Evolutionary conservation across 2,797 vertebrate genomes (phyloP).

Genomic region (Cottoperca gobio): DNA sequence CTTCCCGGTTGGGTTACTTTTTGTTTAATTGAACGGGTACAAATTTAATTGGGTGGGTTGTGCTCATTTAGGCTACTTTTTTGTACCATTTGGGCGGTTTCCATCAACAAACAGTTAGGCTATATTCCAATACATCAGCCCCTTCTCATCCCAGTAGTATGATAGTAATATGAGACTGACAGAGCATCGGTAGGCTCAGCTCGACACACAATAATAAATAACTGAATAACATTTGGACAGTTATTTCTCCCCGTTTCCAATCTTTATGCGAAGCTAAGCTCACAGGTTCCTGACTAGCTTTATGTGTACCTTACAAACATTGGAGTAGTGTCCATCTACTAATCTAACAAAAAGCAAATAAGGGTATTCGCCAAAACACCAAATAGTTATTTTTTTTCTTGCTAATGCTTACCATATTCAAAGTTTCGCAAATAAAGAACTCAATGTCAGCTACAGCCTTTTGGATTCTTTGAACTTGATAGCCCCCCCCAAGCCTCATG

Average conservation of each 20-base stretch:
- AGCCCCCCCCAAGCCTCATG: neutral
- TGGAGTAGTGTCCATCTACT: neutral
- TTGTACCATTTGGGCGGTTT: neutral
- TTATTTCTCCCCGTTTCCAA: neutral
- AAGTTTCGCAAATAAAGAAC: neutral
- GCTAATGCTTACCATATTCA: neutral
- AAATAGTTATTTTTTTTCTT: neutral
- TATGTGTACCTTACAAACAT: neutral
- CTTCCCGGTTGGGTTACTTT: neutral
- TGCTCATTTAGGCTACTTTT: neutral
- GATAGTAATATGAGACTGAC: neutral
- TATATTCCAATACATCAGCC: neutral
- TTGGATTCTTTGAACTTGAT: conserved; percentile 1
- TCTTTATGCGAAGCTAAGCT: neutral
- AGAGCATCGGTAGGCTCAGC: neutral
- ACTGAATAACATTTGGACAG: too few relatives aligned
- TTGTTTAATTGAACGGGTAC: neutral
- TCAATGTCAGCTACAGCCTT: neutral
- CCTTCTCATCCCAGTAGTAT: neutral
- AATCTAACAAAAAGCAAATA: neutral
- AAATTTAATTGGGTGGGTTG: neutral
- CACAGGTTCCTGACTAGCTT: too few relatives aligned
- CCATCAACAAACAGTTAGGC: neutral
- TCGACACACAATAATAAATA: neutral
- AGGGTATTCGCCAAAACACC: neutral